A percentile compares a stretch with the other conserved stretches of the same genome.
Evolutionary conservation across 1,140 invertebrate species (phyloP).

Genomic region (Nasonia giraulti): DNA sequence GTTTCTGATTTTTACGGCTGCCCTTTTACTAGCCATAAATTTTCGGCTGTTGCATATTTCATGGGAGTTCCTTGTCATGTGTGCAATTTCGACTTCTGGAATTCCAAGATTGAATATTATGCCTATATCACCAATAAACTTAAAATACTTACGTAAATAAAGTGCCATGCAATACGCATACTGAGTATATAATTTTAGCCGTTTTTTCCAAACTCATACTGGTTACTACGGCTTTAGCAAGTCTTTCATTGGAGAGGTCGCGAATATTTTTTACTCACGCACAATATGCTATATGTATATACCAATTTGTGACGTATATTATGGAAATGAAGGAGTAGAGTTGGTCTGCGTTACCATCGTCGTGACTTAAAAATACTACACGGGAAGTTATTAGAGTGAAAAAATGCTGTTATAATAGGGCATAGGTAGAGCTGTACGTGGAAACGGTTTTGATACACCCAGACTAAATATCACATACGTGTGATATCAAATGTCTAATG

Average conservation of each 20-base stretch:
- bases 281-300: background rate
- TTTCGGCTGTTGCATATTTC: background rate
- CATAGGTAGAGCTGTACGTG: too few relatives aligned
- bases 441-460: too few relatives aligned
- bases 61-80: background rate
- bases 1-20: background rate
- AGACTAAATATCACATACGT: too few relatives aligned
- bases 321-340: background rate
- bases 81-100: too few relatives aligned
- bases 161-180: background rate
- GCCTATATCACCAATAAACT: too few relatives aligned
- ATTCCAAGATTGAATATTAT: too few relatives aligned
- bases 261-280: background rate
- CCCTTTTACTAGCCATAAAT: background rate
- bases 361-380: too few relatives aligned
- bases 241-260: background rate
- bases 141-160: background rate
- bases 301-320: background rate
- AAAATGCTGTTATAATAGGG: too few relatives aligned
- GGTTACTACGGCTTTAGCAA: background rate
- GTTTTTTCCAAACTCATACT: background rate
- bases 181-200: background rate
- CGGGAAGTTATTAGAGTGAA: too few relatives aligned
- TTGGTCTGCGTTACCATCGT: background rate
- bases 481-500: too few relatives aligned